Percentiles rank a stretch among this genome's conserved stretches.
These are phyloP conservation scores for Echinometra lucunter DNA, from an alignment of 53 echinoderm and acorn worm species.

Conservation along the genomic window DNA sequence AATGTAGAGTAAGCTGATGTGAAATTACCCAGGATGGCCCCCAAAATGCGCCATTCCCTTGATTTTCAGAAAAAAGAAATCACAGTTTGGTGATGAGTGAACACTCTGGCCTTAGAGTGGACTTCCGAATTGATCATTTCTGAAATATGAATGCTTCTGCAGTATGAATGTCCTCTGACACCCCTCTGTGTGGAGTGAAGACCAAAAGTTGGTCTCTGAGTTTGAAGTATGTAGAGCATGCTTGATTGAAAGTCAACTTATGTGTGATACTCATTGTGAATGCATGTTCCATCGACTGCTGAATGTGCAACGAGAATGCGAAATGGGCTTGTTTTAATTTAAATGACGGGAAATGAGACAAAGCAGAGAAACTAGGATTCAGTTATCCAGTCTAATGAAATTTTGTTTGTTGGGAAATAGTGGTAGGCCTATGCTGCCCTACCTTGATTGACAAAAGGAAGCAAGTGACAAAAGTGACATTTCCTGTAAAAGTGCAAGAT, in stretches of 20 bases:
- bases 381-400: slow-evolving; percentile 4
- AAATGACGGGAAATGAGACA: slow-evolving; percentile 31
- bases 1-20: too few species aligned
- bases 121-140: neutral
- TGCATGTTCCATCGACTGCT: neutral
- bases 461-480: too few species aligned
- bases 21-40: too few species aligned
- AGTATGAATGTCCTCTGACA: neutral
- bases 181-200: neutral
- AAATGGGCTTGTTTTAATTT: neutral
- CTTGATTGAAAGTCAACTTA: neutral
- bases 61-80: neutral
- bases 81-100: neutral
- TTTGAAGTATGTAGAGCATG: neutral
- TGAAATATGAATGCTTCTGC: neutral
- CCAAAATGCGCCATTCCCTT: neutral
- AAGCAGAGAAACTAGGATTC: neutral
- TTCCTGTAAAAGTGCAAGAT: too few species aligned
- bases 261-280: slow-evolving; percentile 34
- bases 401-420: neutral
- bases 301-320: neutral
- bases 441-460: too few species aligned
- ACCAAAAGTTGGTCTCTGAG: neutral
- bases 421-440: neutral
- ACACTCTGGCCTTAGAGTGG: neutral